These are phyloP conservation scores for Phthorimaea operculella DNA, from an alignment of 1,140 invertebrate species.

Conservation along the genomic window DNA sequence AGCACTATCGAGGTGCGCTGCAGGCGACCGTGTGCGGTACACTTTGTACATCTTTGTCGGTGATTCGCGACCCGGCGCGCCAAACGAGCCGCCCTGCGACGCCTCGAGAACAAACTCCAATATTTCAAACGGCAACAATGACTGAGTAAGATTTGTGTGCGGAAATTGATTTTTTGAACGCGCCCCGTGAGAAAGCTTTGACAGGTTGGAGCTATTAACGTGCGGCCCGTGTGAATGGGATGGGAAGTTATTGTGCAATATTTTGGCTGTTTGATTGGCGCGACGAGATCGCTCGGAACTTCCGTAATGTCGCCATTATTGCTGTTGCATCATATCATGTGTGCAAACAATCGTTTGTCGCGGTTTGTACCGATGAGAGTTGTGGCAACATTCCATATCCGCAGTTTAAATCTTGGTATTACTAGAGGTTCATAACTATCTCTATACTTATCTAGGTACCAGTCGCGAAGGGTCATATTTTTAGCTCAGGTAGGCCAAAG, in stretches of 20 bases:
- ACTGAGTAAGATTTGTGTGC: conserved; percentile 59
- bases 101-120: conserved; percentile 38
- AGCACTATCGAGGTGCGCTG: conserved; percentile 47
- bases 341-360: too few relatives aligned
- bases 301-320: too few relatives aligned
- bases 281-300: neutral
- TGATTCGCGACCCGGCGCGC: conserved; percentile 21
- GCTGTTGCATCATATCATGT: too few relatives aligned
- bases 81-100: conserved; percentile 37
- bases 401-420: too few relatives aligned
- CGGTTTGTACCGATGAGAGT: too few relatives aligned
- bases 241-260: conserved; percentile 35
- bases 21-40: conserved; percentile 30
- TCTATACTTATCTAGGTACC: too few relatives aligned
- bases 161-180: conserved; percentile 62
- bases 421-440: too few relatives aligned
- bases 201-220: conserved; percentile 39
- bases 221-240: conserved; percentile 14
- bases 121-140: conserved; percentile 60
- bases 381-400: too few relatives aligned
- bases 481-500: too few relatives aligned
- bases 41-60: conserved; percentile 54
- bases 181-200: conserved; percentile 55
- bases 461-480: too few relatives aligned
- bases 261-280: conserved; percentile 9